Conservation (phyloP, 2,797 vertebrate genomes). For the Poecilia gillii region DNA sequence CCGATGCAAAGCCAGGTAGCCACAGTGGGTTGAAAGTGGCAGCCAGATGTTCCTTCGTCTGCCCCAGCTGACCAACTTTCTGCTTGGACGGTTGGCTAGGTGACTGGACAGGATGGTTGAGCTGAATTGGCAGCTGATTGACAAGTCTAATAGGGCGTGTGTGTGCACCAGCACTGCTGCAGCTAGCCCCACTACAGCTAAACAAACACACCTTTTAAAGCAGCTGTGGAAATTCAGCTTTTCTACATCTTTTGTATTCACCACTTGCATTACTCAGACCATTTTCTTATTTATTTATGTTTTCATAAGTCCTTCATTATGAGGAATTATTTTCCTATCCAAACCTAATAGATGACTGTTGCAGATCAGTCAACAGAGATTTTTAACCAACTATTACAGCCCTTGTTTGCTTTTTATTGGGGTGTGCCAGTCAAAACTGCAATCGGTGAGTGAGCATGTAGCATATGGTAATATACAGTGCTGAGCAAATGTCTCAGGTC, state of each 20-base stretch:
- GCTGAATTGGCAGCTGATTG: constrained; percentile 59
- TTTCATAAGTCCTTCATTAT: neutral
- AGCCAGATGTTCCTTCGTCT: constrained; percentile 69
- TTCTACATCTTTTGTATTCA: neutral
- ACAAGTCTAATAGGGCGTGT: constrained; percentile 59
- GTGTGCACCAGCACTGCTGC: constrained; percentile 33
- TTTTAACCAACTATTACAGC: neutral
- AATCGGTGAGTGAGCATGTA: neutral
- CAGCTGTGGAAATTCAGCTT: neutral
- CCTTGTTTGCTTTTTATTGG: neutral
- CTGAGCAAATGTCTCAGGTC: neutral
- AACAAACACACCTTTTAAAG: constrained; percentile 25
- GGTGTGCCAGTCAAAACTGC: neutral
- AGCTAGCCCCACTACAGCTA: constrained; percentile 35
- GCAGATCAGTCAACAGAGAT: neutral
- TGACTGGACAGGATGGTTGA: constrained; percentile 44
- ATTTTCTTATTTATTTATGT: neutral
- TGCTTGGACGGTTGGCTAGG: constrained; percentile 36
- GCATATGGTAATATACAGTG: neutral
- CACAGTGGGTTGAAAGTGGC: constrained; percentile 52
- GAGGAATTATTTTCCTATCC: neutral
- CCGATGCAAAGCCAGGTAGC: constrained; percentile 64
- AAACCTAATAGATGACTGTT: neutral
- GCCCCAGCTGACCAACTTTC: constrained; percentile 45
- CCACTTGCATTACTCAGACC: neutral